Evolutionary conservation across 2,113 vertebrate species (phyloP).

Genomic region (Hystrix cristata): DNA sequence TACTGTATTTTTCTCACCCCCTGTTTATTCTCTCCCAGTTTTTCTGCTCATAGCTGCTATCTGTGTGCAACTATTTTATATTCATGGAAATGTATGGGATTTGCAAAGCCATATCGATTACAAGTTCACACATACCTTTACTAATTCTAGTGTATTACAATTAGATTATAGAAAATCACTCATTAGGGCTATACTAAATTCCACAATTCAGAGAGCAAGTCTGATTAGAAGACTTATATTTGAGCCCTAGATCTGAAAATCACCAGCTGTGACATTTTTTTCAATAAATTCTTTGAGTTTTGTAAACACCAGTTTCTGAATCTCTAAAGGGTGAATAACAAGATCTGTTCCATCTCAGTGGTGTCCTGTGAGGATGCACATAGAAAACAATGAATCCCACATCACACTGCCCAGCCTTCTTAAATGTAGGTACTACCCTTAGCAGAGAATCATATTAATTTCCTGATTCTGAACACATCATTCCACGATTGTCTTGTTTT

Average conservation of each 20-base stretch:
- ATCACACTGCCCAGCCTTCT: background rate
- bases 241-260: slow-evolving; percentile 19
- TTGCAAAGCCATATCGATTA: background rate
- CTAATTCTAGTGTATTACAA: background rate
- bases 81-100: background rate
- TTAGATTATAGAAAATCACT: slow-evolving; percentile 45
- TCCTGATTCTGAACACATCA: background rate
- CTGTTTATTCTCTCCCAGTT: background rate
- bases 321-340: slow-evolving; percentile 14
- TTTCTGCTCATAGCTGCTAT: background rate
- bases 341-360: background rate
- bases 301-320: background rate
- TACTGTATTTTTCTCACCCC: background rate
- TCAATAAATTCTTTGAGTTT: background rate
- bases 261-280: background rate
- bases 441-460: background rate
- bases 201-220: background rate
- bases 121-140: background rate
- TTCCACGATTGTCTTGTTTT: background rate
- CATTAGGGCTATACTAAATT: background rate
- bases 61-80: background rate
- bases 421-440: background rate
- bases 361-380: background rate
- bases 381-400: background rate
- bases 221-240: slow-evolving; percentile 17